phyloP scores from a whole-genome alignment of 1,140 invertebrate genomes.

The Teleopsis dalmanni region DNA sequence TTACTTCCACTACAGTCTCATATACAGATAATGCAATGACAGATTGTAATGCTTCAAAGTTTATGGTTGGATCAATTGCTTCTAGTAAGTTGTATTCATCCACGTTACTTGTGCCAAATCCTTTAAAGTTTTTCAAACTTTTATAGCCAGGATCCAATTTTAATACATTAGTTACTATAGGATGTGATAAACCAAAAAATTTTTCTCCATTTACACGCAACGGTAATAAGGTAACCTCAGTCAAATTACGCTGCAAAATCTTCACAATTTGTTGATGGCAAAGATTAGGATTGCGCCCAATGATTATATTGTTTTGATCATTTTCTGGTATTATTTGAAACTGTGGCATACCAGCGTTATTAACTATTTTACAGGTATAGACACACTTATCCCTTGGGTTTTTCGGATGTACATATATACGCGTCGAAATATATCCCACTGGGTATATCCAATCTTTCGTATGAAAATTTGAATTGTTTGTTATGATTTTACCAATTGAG shows the following conservation, averaged over 20 bases:
- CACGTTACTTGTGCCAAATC: constrained; percentile 7
- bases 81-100: constrained; percentile 15
- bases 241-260: constrained; percentile 49
- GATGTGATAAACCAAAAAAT: constrained; percentile 74
- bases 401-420: constrained; percentile 65
- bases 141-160: constrained; percentile 63
- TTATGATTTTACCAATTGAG: constrained; percentile 69
- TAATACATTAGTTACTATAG: constrained; percentile 66
- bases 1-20: constrained; percentile 45
- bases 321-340: constrained; percentile 78
- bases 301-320: constrained; percentile 57
- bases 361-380: constrained; percentile 76
- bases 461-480: constrained; percentile 62
- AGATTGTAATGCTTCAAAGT: constrained; percentile 39
- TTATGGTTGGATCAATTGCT: constrained; percentile 39
- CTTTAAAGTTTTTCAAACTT: constrained; percentile 54
- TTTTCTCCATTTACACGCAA: constrained; percentile 58
- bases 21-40: constrained; percentile 26
- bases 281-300: constrained; percentile 59
- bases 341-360: constrained; percentile 60
- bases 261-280: constrained; percentile 65
- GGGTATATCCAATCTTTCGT: constrained; percentile 68
- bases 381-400: constrained; percentile 65
- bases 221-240: constrained; percentile 48
- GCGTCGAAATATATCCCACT: constrained; percentile 71